These are phyloP conservation scores for Numenius arquata DNA, from an alignment of 2,113 vertebrate species.

Conservation along the genomic window DNA sequence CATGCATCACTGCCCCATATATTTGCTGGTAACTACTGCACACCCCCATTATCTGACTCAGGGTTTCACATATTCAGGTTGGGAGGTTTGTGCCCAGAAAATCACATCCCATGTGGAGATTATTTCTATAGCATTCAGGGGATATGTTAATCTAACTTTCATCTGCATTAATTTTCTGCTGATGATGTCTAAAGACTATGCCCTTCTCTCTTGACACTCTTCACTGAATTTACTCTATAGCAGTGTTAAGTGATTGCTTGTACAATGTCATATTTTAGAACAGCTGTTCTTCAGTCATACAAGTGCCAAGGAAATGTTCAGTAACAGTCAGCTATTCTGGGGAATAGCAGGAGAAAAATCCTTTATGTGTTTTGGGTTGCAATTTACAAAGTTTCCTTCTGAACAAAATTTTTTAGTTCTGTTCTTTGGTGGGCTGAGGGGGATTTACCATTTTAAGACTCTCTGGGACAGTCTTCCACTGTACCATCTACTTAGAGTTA, in stretches of 20 bases:
- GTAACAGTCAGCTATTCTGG: neutral
- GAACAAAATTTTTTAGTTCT: neutral
- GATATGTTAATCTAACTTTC: neutral
- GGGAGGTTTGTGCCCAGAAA: neutral
- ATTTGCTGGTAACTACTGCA: neutral
- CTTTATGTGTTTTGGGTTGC: neutral
- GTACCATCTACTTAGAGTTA: neutral
- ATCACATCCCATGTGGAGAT: neutral
- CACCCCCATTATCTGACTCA: fast-evolving
- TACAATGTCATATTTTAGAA: conserved; percentile 13
- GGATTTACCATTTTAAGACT: neutral
- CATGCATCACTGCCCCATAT: neutral
- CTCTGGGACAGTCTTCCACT: neutral
- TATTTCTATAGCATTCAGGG: neutral
- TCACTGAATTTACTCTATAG: neutral
- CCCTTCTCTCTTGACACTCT: conserved; percentile 19
- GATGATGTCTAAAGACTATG: neutral
- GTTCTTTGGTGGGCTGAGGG: neutral
- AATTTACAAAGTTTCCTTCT: neutral
- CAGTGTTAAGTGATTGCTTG: conserved; percentile 1
- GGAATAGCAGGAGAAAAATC: neutral
- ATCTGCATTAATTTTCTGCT: conserved; percentile 38
- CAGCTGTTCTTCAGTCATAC: conserved; percentile 34
- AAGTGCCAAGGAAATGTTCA: conserved; percentile 15
- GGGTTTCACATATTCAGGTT: neutral